Conservation (phyloP, 1,140 invertebrate species). For the Aleiodes sp. region DNA sequence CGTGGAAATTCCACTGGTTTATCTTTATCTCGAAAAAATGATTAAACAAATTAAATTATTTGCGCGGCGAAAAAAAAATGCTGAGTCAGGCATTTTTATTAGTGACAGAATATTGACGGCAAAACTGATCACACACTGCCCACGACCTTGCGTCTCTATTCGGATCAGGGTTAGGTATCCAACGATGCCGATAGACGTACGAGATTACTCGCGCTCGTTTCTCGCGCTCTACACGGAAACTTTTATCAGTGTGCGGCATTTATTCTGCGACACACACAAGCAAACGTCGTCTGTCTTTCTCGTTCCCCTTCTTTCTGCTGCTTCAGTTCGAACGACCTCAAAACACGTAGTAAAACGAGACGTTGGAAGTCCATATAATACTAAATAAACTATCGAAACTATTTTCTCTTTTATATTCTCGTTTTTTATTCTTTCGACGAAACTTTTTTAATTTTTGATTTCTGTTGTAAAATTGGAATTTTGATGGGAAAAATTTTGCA, state of each 20-base stretch:
- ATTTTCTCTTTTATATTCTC: background rate
- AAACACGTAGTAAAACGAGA: background rate
- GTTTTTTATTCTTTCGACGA: background rate
- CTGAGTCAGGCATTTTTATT: too few relatives aligned
- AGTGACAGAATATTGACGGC: conserved; percentile 4
- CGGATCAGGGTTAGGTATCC: conserved; percentile 38
- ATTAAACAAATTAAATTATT: too few relatives aligned
- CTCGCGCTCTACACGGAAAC: background rate
- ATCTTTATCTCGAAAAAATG: too few relatives aligned
- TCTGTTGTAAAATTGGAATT: too few relatives aligned
- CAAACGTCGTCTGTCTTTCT: conserved; percentile 8
- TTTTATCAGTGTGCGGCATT: background rate
- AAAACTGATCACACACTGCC: conserved; percentile 3
- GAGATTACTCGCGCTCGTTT: conserved; percentile 4
- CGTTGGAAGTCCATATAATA: background rate
- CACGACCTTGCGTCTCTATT: conserved; percentile 39
- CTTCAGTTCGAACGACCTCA: background rate
- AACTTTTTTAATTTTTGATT: background rate
- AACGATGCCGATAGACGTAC: conserved; percentile 30
- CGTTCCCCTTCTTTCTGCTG: conserved; percentile 6
- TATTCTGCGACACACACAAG: conserved; percentile 3
- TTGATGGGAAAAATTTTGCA: too few relatives aligned
- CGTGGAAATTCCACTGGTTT: too few relatives aligned
- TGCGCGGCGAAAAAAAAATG: too few relatives aligned
- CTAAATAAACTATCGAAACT: background rate